Base-by-base conservation (phyloP, 2,113 vertebrate species). In the Oryctolagus cuniculus region DNA sequence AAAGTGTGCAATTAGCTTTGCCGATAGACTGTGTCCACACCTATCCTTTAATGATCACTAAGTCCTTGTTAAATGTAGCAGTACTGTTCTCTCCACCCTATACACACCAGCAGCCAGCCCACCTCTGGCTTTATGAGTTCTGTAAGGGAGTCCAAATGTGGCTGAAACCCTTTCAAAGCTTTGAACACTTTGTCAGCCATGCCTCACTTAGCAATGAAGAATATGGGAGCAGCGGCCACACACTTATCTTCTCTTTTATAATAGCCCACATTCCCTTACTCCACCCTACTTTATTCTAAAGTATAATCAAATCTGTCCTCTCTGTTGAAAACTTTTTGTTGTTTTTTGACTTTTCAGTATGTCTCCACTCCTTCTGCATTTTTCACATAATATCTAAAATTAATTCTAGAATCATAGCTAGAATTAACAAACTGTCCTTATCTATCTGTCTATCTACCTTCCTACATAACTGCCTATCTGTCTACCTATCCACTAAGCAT, bases 1-100 rank as follows among this genome's bases (percentile, higher is more conserved):
- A n/a, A 13, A 34, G 8, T 49, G n/a, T n/a, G 16, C 91, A 80
- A 82, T 96, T 92, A 94, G 89, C 91, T 93, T 90, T 80, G 74
- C 58, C 58, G 64, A 63, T 61, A n/a, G 19, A 29, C 31, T 75
- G 19, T 92, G 64, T 17, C 55, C 94, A 96, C 74, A 27, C 70
- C 79, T 75, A 66, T 51, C 25, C 44, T 95, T 86, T 93, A 53
- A 66, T 91, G 82, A 82, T 53, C 86, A 49, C 81, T 10, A 24
- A 86, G 64, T 58, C 21, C 36, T 64, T 83, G 24, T 63, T 87
- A 64, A 93, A 61, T 51, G 78, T 70, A 84, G 38, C 31, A 55
- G 21, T 2, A 7, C 17, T 0, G 1, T 9, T 6, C 15, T 70
- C 19, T 72, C 92, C 81, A 90, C 51, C 63, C 63, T 34, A 1